A percentile compares a stretch with the other conserved stretches of the same genome.
Conservation (phyloP, 2,888 invertebrate species). For the Physocephala rufipes region DNA sequence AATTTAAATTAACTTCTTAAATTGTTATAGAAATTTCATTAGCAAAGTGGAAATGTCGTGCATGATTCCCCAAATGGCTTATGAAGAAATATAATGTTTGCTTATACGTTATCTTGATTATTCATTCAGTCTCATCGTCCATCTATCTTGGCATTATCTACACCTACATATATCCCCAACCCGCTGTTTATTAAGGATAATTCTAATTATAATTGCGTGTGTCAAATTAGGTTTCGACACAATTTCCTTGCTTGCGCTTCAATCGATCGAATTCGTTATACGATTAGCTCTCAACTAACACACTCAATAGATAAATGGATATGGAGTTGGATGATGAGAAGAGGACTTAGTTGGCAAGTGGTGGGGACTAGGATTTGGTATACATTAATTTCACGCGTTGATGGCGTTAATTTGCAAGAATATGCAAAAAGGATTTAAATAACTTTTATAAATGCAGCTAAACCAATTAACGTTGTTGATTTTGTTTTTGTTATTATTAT, state of each 20-base stretch:
- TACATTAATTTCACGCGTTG: slow-evolving; percentile 34
- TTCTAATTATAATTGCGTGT: slow-evolving; percentile 54
- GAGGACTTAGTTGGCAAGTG: background rate
- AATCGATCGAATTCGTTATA: slow-evolving; percentile 51
- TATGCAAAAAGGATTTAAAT: slow-evolving; percentile 30
- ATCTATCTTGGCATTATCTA: too few species aligned
- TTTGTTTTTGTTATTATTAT: slow-evolving; percentile 2
- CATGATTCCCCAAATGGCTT: too few species aligned
- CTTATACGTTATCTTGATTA: too few species aligned
- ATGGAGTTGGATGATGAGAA: background rate
- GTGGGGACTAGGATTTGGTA: slow-evolving; percentile 8
- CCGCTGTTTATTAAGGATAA: slow-evolving; percentile 50
- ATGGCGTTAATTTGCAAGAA: slow-evolving; percentile 25
- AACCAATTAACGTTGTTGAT: background rate
- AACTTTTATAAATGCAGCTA: slow-evolving; percentile 2
- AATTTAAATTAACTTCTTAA: too few species aligned
- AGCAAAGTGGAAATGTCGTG: too few species aligned
- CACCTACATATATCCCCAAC: slow-evolving; percentile 12
- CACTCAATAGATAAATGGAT: slow-evolving; percentile 8
- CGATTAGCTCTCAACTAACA: slow-evolving; percentile 48
- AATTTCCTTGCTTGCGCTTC: slow-evolving; percentile 4
- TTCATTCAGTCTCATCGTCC: too few species aligned
- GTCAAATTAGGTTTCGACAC: slow-evolving; percentile 36
- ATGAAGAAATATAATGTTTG: too few species aligned
- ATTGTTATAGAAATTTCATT: too few species aligned